Evolutionary conservation across 2,113 vertebrate species (phyloP), one percentile per base, ranked within the genome.

Genomic region (Lophotis ruficrista): DNA sequence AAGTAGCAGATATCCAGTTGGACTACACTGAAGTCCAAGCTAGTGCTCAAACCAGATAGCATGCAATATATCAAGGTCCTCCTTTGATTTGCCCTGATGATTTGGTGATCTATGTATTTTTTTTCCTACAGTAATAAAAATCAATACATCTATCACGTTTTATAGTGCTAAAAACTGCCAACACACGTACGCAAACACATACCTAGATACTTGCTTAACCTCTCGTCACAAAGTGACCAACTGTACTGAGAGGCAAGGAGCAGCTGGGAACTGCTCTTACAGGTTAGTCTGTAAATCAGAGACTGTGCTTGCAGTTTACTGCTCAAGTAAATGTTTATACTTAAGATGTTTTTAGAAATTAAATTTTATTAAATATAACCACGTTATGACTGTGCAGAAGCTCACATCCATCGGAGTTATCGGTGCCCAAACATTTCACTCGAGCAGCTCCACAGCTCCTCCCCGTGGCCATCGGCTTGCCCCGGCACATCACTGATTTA

Each of bases 401-500:
- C 41, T 33, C 50, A 45, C 25, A 10, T 15, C 60, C 45, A 23
- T 2, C n/a, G 13, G 11, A 64, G 15, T 20, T 38, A 31, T 72
- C 72, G 91, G 89, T 38, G 41, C 35, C 89, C 87, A 69, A 79
- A 18, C 21, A 4, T 33, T 33, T 27, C 53, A 41, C 62, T 89
- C 35, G 62, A 83, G 79, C 62, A 83, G 89, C 48, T 38, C 70
- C 96, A 64, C 28, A 86, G 94, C 93, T 95, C 93, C 96, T 95
- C 93, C 93, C 71, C 65, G 94, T 89, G 89, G 96, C 80, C 76
- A 69, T 12, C 80, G 21, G 33, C 50, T 68, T 56, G 10, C 45
- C 72, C 69, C n/a, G 28, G 19, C 38, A 64, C 15, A 47, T 12
- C 7, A 73, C 12, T 37, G 5, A n/a, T 4, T 9, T 17, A n/a